Evolutionary conservation across 2,797 vertebrate species (phyloP).

Genomic region (Notolepis coatsorum): DNA sequence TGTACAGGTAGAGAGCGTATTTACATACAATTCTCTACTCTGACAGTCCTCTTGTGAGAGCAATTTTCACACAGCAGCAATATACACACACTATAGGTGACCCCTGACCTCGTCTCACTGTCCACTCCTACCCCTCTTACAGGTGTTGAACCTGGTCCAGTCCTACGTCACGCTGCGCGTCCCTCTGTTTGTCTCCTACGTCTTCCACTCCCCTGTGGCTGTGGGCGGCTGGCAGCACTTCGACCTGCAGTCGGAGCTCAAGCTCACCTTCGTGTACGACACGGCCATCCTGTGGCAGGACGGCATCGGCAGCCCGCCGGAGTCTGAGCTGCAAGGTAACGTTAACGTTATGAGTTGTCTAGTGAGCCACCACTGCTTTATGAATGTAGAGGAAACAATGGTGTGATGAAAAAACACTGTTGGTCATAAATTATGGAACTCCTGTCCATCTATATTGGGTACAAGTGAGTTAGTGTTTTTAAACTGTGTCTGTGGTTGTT

Average conservation of each 20-base stretch:
- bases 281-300: constrained; percentile 89
- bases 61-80: too few species aligned
- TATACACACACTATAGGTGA: too few species aligned
- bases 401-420: background rate
- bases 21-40: too few species aligned
- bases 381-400: background rate
- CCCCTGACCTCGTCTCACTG: too few species aligned
- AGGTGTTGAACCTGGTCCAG: constrained; percentile 89
- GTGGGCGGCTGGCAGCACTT: constrained; percentile 88
- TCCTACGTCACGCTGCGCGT: constrained; percentile 85
- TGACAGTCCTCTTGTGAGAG: too few species aligned
- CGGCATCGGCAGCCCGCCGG: constrained; percentile 85
- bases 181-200: constrained; percentile 85
- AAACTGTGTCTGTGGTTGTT: constrained; percentile 18
- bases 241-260: constrained; percentile 86
- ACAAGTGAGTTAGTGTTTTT: background rate
- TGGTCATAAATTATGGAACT: background rate
- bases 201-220: constrained; percentile 86
- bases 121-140: constrained; percentile 1
- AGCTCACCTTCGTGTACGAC: constrained; percentile 87
- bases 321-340: constrained; percentile 86
- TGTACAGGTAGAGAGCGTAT: too few species aligned
- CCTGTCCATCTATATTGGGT: background rate
- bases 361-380: background rate
- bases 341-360: too few species aligned